Evolutionary conservation across 2,888 invertebrate species (phyloP).

Genomic region (Drosophila mettleri): DNA sequence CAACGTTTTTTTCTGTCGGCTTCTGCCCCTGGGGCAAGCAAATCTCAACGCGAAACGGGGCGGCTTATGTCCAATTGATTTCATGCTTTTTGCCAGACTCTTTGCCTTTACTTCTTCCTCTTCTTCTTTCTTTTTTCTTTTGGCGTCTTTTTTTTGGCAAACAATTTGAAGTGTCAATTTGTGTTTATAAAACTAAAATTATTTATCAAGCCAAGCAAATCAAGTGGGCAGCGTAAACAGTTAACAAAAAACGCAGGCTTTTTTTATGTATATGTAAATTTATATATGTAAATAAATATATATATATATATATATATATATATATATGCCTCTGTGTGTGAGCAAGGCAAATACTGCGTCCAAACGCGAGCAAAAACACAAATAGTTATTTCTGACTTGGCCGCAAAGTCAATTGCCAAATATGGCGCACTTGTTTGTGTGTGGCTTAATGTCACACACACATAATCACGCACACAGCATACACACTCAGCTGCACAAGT

Average conservation of each 20-base stretch:
- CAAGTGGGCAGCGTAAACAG: slow-evolving; percentile 73
- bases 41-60: slow-evolving; percentile 45
- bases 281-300: slow-evolving; percentile 1
- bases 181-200: slow-evolving; percentile 75
- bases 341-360: slow-evolving; percentile 31
- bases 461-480: slow-evolving; percentile 20
- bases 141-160: slow-evolving; percentile 57
- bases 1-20: slow-evolving; percentile 12
- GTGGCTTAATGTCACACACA: slow-evolving; percentile 73
- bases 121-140: slow-evolving; percentile 20
- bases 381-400: slow-evolving; percentile 55
- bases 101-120: slow-evolving; percentile 9
- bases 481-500: slow-evolving; percentile 53
- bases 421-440: slow-evolving; percentile 77
- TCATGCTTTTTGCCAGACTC: slow-evolving; percentile 35
- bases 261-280: background rate
- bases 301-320: slow-evolving; percentile 13
- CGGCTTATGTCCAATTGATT: slow-evolving; percentile 73
- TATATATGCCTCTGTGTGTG: background rate
- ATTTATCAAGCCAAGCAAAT: slow-evolving; percentile 67
- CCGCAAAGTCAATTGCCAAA: slow-evolving; percentile 83
- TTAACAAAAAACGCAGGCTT: slow-evolving; percentile 40
- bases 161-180: slow-evolving; percentile 77
- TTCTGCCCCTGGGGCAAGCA: slow-evolving; percentile 28
- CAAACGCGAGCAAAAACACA: slow-evolving; percentile 49